phyloP scores from a whole-genome alignment of 2,113 vertebrate genomes.

The Phocoena phocoena region DNA sequence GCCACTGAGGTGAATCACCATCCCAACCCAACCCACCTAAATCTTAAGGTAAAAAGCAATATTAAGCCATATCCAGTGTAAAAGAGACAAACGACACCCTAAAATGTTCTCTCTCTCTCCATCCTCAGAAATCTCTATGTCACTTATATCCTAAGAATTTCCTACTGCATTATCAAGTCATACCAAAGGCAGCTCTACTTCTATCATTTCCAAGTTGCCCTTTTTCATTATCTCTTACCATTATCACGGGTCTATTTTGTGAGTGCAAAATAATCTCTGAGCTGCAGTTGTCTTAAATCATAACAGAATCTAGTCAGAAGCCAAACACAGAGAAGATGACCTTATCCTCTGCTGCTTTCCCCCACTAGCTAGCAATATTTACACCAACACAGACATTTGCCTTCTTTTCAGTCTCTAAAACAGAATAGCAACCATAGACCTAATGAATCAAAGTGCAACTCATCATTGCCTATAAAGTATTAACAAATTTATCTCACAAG shows the following conservation, averaged over 20 bases:
- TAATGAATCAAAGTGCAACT: not conserved
- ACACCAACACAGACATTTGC: not conserved
- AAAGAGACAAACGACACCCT: not conserved
- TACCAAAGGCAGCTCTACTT: not conserved
- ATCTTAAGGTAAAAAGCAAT: not conserved
- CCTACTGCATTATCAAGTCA: not conserved
- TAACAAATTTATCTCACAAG: not conserved
- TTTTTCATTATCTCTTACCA: not conserved
- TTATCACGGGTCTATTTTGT: not conserved
- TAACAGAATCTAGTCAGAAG: not conserved
- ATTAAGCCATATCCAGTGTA: not conserved
- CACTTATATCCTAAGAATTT: not conserved
- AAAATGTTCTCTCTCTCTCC: not conserved
- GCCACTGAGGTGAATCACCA: not conserved
- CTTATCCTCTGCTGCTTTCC: not conserved
- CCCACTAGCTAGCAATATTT: not conserved
- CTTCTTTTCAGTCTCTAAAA: slow-evolving; percentile 9
- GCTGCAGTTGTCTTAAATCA: not conserved
- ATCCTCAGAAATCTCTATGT: not conserved
- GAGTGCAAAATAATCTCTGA: not conserved
- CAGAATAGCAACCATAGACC: not conserved
- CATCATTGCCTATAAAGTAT: not conserved
- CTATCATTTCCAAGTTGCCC: not conserved
- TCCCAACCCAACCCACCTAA: not conserved
- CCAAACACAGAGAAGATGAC: not conserved